These are phyloP conservation scores for Aplidium turbinatum DNA, from an alignment of 23 tunicate species.

Conservation along the genomic window DNA sequence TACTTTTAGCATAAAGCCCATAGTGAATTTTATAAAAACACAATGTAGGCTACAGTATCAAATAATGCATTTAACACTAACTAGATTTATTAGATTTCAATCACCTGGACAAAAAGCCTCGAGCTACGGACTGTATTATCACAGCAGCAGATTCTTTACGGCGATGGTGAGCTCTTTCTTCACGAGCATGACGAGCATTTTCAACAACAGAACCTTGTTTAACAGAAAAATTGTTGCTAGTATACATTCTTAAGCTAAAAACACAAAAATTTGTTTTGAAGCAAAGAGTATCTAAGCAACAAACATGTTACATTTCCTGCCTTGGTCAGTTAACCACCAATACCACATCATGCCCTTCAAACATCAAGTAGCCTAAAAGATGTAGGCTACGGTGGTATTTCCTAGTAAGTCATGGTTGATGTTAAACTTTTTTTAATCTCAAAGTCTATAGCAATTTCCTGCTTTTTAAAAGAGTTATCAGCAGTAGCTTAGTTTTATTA, in stretches of 20 bases:
- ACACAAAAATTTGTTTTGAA: background rate
- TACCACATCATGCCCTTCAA: too few species aligned
- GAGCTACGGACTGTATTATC: conserved; percentile 46
- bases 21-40: background rate
- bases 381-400: too few species aligned
- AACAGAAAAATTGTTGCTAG: background rate
- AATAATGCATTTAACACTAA: background rate
- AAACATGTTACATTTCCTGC: too few species aligned
- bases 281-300: background rate
- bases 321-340: too few species aligned
- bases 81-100: too few species aligned
- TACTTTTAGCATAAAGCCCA: background rate
- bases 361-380: too few species aligned
- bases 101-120: conserved; percentile 73
- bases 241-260: background rate
- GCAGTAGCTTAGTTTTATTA: too few species aligned
- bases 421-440: too few species aligned
- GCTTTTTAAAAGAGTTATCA: too few species aligned
- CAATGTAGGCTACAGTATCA: background rate
- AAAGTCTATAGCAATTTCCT: too few species aligned
- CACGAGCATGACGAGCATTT: conserved; percentile 82
- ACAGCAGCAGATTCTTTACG: conserved; percentile 53
- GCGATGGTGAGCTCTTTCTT: conserved; percentile 57
- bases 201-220: conserved; percentile 37
- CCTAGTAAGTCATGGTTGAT: too few species aligned